A percentile compares a stretch with the other conserved stretches of the same genome.
phyloP scores from a whole-genome alignment of 1,140 invertebrate species.

The Elysia chlorotica region DNA sequence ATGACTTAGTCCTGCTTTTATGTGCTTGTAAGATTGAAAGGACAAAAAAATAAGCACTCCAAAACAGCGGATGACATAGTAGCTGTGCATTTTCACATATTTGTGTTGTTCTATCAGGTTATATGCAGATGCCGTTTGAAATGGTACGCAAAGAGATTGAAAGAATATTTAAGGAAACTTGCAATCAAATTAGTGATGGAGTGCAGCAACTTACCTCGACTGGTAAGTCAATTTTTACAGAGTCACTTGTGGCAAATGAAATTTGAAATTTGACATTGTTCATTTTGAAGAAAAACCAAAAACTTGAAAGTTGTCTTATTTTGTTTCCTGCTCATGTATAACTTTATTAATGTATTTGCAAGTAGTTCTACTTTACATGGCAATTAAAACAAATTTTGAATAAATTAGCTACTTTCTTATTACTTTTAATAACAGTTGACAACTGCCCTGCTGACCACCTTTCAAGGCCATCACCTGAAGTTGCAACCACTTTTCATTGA shows the following conservation, averaged over 20 bases:
- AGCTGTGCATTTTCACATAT: too few relatives aligned
- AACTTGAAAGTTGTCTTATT: background rate
- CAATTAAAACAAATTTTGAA: too few relatives aligned
- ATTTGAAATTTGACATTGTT: background rate
- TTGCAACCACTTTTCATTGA: too few relatives aligned
- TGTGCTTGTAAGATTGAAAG: too few relatives aligned
- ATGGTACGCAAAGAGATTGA: slow-evolving; percentile 45
- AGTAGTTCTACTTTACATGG: too few relatives aligned
- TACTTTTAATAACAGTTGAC: too few relatives aligned
- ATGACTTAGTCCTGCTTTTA: too few relatives aligned
- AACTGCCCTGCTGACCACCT: too few relatives aligned
- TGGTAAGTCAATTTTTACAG: background rate
- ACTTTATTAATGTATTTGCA: background rate
- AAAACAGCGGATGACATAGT: too few relatives aligned
- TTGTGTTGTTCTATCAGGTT: slow-evolving; percentile 28
- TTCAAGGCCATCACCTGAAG: too few relatives aligned
- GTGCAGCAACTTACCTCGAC: slow-evolving; percentile 26
- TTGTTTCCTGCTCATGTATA: background rate
- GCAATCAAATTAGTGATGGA: slow-evolving; percentile 35
- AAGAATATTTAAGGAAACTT: slow-evolving; percentile 45
- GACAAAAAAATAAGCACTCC: too few relatives aligned
- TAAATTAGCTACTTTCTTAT: too few relatives aligned
- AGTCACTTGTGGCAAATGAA: background rate
- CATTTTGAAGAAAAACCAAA: background rate
- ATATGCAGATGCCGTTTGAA: slow-evolving; percentile 56